Conservation (phyloP, 1,140 invertebrate genomes). For the Caerostris darwini region DNA sequence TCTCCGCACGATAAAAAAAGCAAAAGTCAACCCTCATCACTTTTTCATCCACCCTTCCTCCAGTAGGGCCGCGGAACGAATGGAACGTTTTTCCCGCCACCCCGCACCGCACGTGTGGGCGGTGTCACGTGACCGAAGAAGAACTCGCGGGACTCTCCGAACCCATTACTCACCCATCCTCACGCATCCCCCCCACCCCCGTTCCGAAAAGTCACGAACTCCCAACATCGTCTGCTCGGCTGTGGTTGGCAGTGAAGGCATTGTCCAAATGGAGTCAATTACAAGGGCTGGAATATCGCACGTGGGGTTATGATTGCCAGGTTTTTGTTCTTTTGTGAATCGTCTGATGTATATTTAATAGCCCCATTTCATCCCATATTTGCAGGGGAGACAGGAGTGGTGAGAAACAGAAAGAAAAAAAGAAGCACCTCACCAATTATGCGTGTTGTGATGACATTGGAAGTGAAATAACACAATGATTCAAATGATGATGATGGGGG, state of each 20-base stretch:
- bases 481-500: no score
- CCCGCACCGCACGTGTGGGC: slow-evolving; percentile 18
- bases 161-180: slow-evolving; percentile 12
- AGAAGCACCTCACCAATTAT: background rate
- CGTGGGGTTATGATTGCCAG: slow-evolving; percentile 10
- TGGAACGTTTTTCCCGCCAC: slow-evolving; percentile 17
- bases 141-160: slow-evolving; percentile 31
- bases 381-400: background rate
- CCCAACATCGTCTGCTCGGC: background rate
- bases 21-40: background rate
- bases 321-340: background rate
- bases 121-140: slow-evolving; percentile 30
- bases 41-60: background rate
- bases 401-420: background rate
- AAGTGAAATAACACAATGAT: no score
- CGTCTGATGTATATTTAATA: slow-evolving; percentile 33
- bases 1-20: background rate
- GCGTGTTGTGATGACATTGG: no score
- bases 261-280: slow-evolving; percentile 20
- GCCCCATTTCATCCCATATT: background rate
- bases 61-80: background rate
- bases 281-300: background rate
- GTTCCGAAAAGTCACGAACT: slow-evolving; percentile 1
- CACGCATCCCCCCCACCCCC: background rate
- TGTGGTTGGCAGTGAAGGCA: slow-evolving; percentile 1